These are phyloP conservation scores for Melanaphis sacchari DNA, from an alignment of 1,140 invertebrate genomes.

Conservation along the genomic window DNA sequence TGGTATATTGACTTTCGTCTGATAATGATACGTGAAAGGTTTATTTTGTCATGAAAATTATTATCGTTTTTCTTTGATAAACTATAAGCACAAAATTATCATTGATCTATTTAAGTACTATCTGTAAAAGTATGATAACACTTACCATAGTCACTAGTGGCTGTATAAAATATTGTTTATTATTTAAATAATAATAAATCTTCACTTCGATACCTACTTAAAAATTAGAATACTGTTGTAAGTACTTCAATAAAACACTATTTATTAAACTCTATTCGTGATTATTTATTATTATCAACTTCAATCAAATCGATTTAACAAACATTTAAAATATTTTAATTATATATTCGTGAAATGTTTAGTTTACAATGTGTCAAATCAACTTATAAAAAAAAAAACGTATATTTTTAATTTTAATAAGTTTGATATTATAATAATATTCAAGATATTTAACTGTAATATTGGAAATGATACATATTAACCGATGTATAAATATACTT, in stretches of 20 bases:
- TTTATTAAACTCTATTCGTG: neutral
- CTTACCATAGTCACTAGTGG: neutral
- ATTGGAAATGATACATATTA: neutral
- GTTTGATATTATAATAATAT: too few relatives aligned
- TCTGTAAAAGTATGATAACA: neutral
- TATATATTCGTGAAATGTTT: neutral
- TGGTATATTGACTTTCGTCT: neutral
- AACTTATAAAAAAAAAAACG: neutral
- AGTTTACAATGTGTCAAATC: neutral
- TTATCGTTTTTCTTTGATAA: neutral
- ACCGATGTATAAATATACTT: neutral
- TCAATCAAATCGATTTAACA: neutral
- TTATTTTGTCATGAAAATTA: neutral
- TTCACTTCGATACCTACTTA: neutral
- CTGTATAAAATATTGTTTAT: neutral
- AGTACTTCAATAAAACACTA: neutral
- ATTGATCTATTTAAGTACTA: neutral
- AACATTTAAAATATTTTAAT: neutral
- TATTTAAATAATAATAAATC: slow-evolving; percentile 6
- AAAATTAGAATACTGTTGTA: neutral
- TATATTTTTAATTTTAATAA: neutral
- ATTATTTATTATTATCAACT: neutral
- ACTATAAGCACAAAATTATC: neutral
- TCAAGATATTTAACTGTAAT: too few relatives aligned
- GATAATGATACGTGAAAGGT: neutral